Evolutionary conservation across 2,113 vertebrate species (phyloP), one percentile per base, ranked within the genome.

Genomic region (Numenius arquata): DNA sequence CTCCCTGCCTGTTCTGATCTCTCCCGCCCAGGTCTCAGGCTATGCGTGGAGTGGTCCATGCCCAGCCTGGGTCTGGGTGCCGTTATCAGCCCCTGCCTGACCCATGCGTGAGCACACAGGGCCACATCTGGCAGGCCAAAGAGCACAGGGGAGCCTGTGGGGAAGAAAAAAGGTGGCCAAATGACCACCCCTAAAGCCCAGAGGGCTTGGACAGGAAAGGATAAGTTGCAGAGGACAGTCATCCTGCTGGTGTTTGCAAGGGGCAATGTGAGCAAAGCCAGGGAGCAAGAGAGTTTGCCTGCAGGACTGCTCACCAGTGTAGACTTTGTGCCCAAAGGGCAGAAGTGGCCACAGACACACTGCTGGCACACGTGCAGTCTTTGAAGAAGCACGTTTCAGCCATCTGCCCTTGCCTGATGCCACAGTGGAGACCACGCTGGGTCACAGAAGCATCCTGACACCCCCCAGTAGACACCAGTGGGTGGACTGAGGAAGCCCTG

Each of bases 381-480:
- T 68, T 36, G 48, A 12, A 72, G 85, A 76, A 63, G 52, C 30
- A 41, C 7, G 1, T 53, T 85, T 72, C 59, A 55, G 5, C 0
- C 8, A 1, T 36, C 30, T 56, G 12, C 15, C 36, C 43, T 74
- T 82, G 40, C 34, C 66, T 53, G 34, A 19, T 61, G 20, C 55
- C 6, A 1, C 15, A 3, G 15, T 52, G 67, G 18, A 86, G 67
- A 40, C 40, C 7, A 4, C 0, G 0, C 18, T 2, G 5, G n/a
- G 29, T 45, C 7, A 34, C 48, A 84, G 50, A 38, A 91, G 47
- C 43, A 48, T 15, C 16, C 25, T 4, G 3, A 5, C 34, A 40
- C 16, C 10, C 30, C 8, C 34, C 15, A 40, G 36, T 45, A 73
- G 43, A 14, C 41, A 43, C 26, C 1, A 4, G 20, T 17, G 27